phyloP scores from a whole-genome alignment of 2,888 invertebrate genomes.

The Cryptophagus acutangulus region DNA sequence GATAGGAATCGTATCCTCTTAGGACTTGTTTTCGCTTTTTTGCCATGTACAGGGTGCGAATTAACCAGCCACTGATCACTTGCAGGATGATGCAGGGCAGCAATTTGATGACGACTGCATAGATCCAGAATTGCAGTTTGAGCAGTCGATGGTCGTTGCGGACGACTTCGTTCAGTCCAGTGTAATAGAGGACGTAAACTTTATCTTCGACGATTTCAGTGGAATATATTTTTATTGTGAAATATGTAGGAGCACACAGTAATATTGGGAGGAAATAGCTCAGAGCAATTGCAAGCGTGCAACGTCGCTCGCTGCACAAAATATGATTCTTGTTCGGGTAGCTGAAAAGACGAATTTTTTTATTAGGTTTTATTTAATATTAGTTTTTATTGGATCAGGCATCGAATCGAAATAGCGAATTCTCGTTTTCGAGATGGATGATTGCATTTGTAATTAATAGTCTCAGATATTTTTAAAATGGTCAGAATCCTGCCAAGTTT shows the following conservation, averaged over 20 bases:
- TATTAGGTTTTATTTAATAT: no score
- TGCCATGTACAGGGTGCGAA: slow-evolving; percentile 68
- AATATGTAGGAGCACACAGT: slow-evolving; percentile 78
- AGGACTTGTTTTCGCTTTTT: slow-evolving; percentile 69
- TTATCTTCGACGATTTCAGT: slow-evolving; percentile 52
- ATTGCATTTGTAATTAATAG: no score
- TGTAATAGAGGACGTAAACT: slow-evolving; percentile 57
- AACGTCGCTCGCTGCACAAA: slow-evolving; percentile 71
- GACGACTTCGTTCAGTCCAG: slow-evolving; percentile 48
- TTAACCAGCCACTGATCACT: slow-evolving; percentile 65
- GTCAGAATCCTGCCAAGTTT: no score
- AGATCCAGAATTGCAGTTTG: slow-evolving; percentile 72
- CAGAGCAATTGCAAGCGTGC: slow-evolving; percentile 68
- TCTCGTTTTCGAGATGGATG: no score
- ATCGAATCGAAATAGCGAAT: no score
- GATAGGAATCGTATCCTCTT: slow-evolving; percentile 59
- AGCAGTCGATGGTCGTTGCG: slow-evolving; percentile 43
- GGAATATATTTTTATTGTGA: slow-evolving; percentile 61
- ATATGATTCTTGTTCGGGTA: slow-evolving; percentile 72
- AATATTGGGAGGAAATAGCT: slow-evolving; percentile 74
- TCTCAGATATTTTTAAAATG: no score
- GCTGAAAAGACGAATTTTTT: no score
- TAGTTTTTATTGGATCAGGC: no score
- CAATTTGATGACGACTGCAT: slow-evolving; percentile 74
- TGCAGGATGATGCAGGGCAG: slow-evolving; percentile 75